Evolutionary conservation across 2,113 vertebrate species (phyloP), one percentile per base, ranked within the genome.

Genomic region (Heterocephalus glaber): DNA sequence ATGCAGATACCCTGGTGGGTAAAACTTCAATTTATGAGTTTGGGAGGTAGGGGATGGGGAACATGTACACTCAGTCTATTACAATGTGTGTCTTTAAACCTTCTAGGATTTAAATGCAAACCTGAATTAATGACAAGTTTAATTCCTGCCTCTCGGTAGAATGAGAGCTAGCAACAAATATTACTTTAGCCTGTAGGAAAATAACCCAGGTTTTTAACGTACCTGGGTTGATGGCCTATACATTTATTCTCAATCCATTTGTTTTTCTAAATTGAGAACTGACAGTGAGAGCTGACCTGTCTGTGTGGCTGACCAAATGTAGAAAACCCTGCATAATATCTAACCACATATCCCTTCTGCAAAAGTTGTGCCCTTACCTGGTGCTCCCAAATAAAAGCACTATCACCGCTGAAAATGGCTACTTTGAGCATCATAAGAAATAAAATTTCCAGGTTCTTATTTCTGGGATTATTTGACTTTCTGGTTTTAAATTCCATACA

Each of bases 181-280:
- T n/a, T 54, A 77, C 70, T 86, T 84, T 44, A 77, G 47, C 30
- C 52, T 56, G 1, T 77, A 47, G 70, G 66, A 96, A 95, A 92
- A 94, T 66, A 86, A 86, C 68, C 3, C 92, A 30, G 81, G 30
- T 35, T 83, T 88, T 88, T 91, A 56, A 89, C 5, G 89, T 35
- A 91, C 2, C 20, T 74, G 28, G 24, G 44, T 83, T 54, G 79
- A 12, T 87, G 56, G 14, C 38, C 22, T 86, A 0, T 87, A 81
- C n/a, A 47, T 94, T 49, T 93, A 84, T 89, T 92, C 54, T 89
- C 52, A 92, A 13, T 58, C 17, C 16, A 33, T 88, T 80, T 82
- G 30, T 54, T 95, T 81, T 72, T 56, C 35, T 89, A 94, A 26
- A 19, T 8, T 70, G 2, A 38, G 44, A 72, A 60, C 35, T 49